Conservation (phyloP, 2,113 vertebrate genomes). For the Trachemys scripta region DNA sequence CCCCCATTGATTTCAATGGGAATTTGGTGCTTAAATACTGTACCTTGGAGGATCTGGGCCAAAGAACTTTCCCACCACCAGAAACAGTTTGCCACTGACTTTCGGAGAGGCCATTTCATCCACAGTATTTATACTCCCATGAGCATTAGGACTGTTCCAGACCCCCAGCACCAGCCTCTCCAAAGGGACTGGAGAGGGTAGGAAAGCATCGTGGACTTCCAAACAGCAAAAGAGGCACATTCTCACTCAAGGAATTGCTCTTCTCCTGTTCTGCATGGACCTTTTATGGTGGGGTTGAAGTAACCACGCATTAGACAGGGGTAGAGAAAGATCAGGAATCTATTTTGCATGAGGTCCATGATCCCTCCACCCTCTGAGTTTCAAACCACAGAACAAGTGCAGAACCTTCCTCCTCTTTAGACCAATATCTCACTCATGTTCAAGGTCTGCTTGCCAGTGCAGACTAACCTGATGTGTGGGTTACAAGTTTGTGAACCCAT, state of each 20-base stretch:
- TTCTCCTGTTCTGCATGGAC: neutral
- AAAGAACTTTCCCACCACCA: neutral
- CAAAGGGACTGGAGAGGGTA: neutral
- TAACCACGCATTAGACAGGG: neutral
- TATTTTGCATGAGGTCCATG: neutral
- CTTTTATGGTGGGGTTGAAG: rapidly evolving
- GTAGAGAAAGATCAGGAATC: neutral
- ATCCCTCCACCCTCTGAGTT: rapidly evolving
- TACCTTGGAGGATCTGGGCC: neutral
- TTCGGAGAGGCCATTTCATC: neutral
- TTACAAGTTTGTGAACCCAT: neutral
- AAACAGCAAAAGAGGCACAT: neutral
- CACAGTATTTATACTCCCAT: neutral
- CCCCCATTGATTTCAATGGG: neutral
- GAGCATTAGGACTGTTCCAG: neutral
- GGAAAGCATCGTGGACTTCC: neutral
- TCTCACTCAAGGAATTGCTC: neutral
- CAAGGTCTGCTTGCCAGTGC: neutral
- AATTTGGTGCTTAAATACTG: neutral
- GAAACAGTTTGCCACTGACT: neutral
- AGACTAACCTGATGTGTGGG: neutral
- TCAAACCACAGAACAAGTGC: neutral
- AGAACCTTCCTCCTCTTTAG: neutral
- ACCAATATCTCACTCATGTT: neutral
- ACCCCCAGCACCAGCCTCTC: neutral